Conservation (phyloP, 2,888 invertebrate species). For the Drosophila setosimentum region DNA sequence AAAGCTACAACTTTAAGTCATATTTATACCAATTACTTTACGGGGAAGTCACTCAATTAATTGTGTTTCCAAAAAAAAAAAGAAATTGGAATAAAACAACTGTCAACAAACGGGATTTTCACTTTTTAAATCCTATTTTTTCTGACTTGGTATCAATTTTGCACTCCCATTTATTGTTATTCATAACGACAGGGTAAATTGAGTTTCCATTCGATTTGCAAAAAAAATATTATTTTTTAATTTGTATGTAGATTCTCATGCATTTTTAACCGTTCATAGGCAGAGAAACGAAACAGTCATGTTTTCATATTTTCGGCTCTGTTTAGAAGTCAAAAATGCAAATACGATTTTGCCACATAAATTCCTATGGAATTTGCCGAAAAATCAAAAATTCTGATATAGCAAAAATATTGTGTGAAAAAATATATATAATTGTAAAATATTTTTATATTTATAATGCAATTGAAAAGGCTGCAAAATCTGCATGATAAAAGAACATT, state of each 20-base stretch:
- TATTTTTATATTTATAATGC: constrained; percentile 11
- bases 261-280: not conserved
- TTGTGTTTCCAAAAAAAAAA: not conserved
- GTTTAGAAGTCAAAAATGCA: constrained; percentile 36
- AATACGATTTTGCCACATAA: constrained; percentile 43
- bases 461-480: constrained; percentile 6
- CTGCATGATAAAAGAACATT: constrained; percentile 1
- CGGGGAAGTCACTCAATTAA: not conserved
- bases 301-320: constrained; percentile 17
- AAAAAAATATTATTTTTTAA: not conserved
- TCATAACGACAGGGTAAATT: not conserved
- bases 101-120: not conserved
- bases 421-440: constrained; percentile 19
- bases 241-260: constrained; percentile 3
- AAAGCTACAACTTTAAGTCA: not conserved
- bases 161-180: not conserved
- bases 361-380: constrained; percentile 29
- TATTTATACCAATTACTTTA: not conserved
- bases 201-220: constrained; percentile 29
- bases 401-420: constrained; percentile 5
- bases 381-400: constrained; percentile 47
- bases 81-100: not conserved
- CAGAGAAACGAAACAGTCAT: constrained; percentile 1
- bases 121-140: not conserved
- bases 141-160: not conserved